Evolutionary conservation across 2,797 vertebrate species (phyloP).

Genomic region (Simalia tracyae): DNA sequence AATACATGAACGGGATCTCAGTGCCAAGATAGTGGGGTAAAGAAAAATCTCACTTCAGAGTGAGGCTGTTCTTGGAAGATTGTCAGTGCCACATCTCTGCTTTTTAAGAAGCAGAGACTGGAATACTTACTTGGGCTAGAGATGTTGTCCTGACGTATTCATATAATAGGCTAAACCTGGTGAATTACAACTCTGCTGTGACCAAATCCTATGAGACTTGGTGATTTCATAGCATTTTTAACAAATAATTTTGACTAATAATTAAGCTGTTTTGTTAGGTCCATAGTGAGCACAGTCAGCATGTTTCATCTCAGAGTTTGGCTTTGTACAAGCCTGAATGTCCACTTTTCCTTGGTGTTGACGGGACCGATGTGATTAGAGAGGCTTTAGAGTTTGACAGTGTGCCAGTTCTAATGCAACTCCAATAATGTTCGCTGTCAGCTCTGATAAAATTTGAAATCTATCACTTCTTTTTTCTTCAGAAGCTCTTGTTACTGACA

Average conservation of each 20-base stretch:
- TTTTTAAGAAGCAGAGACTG: too few relatives aligned
- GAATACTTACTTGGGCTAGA: too few relatives aligned
- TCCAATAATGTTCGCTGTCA: slow-evolving; percentile 69
- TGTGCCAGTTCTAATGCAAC: slow-evolving; percentile 54
- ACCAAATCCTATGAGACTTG: neutral
- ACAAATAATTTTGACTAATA: neutral
- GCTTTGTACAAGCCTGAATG: neutral
- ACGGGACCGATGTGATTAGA: slow-evolving; percentile 9
- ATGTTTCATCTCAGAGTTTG: slow-evolving; percentile 36
- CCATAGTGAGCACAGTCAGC: neutral
- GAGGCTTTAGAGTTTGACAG: slow-evolving; percentile 35
- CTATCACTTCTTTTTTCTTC: slow-evolving; percentile 62
- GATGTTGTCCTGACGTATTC: neutral
- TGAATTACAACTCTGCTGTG: neutral
- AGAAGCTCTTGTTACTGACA: slow-evolving; percentile 44
- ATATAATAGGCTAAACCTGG: neutral
- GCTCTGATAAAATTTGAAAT: slow-evolving; percentile 62
- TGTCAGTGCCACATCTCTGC: neutral
- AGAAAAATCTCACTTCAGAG: neutral
- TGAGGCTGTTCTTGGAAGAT: neutral
- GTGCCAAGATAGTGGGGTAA: neutral
- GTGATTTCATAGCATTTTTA: neutral
- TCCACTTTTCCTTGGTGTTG: slow-evolving; percentile 20
- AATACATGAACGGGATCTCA: neutral
- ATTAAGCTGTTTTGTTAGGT: neutral